These are phyloP conservation scores for Brassicogethes aeneus DNA, from an alignment of 2,888 invertebrate genomes.

Conservation along the genomic window DNA sequence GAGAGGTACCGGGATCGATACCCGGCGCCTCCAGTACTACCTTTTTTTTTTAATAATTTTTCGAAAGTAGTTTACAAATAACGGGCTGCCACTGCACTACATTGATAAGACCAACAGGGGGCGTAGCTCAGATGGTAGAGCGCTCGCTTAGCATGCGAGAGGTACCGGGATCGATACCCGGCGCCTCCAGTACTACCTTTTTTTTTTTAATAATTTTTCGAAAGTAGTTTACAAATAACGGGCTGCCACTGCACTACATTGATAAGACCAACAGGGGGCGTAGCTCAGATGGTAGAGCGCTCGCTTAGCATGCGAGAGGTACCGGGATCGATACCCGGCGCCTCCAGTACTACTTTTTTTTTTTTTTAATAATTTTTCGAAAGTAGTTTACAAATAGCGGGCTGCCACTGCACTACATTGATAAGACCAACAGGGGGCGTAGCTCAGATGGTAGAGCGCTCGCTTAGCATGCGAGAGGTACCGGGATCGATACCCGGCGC, in stretches of 20 bases:
- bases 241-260: too few relatives aligned
- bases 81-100: too few relatives aligned
- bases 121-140: constrained; percentile 49
- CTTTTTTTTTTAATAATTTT: too few relatives aligned
- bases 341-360: too few relatives aligned
- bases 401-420: too few relatives aligned
- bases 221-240: too few relatives aligned
- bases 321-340: constrained; percentile 46
- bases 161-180: constrained; percentile 48
- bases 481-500: constrained; percentile 46
- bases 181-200: constrained; percentile 38
- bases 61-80: too few relatives aligned
- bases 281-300: constrained; percentile 50
- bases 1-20: constrained; percentile 50
- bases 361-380: too few relatives aligned
- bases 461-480: constrained; percentile 50
- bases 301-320: constrained; percentile 50
- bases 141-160: constrained; percentile 50
- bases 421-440: constrained; percentile 36
- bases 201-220: too few relatives aligned
- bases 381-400: too few relatives aligned
- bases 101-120: too few relatives aligned
- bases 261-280: too few relatives aligned
- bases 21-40: constrained; percentile 39
- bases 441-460: constrained; percentile 50